Evolutionary conservation across 2,113 vertebrate genomes (phyloP).

Genomic region (Brachypodius melanocephalos): DNA sequence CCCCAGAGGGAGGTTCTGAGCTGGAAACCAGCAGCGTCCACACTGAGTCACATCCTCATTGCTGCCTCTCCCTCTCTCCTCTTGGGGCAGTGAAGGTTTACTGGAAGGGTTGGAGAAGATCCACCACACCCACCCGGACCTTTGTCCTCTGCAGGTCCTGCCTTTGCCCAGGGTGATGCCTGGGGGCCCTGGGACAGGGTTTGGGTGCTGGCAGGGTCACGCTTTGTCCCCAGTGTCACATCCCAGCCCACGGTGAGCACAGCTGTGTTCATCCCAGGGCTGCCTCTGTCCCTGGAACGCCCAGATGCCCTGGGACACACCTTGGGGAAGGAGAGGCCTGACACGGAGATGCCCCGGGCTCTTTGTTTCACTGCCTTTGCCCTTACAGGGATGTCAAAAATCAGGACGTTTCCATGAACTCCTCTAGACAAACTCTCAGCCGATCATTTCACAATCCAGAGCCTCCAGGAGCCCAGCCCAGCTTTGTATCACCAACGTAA

Average conservation of each 20-base stretch:
- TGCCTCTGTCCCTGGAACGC: neutral
- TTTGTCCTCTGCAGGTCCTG: neutral
- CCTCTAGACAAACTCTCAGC: neutral
- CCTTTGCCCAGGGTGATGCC: neutral
- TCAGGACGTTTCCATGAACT: neutral
- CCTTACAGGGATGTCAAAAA: neutral
- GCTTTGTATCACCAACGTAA: neutral
- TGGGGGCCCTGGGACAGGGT: neutral
- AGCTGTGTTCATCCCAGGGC: neutral
- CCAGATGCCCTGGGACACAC: neutral
- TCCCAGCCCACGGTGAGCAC: neutral
- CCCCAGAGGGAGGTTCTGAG: neutral
- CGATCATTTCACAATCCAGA: neutral
- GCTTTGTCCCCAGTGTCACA: neutral
- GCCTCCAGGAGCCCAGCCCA: neutral
- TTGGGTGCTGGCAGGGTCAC: neutral
- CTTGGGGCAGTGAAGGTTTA: neutral
- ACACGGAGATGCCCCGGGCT: neutral
- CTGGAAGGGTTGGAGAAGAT: neutral
- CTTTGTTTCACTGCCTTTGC: neutral
- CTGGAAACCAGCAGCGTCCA: neutral
- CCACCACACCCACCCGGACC: neutral
- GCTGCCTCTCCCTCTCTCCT: neutral
- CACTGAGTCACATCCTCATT: neutral
- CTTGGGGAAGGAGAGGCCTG: neutral